phyloP scores from a whole-genome alignment of 2,797 vertebrate genomes.

The Saguinus oedipus region DNA sequence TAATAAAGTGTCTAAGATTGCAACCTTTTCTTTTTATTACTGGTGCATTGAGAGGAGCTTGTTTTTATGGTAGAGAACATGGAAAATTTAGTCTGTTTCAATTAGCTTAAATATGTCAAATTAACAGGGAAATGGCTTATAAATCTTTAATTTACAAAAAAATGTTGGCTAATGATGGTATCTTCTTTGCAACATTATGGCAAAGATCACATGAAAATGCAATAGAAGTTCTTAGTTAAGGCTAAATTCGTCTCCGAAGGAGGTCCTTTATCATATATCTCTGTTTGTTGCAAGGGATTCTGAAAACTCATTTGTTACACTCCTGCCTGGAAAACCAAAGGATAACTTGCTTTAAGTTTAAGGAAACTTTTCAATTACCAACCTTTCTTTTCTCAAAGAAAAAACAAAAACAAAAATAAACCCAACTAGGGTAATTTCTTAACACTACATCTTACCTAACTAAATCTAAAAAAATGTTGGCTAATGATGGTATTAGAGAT shows the following conservation, averaged over 20 bases:
- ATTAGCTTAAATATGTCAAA: neutral
- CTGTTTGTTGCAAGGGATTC: constrained; percentile 36
- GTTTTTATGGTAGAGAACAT: neutral
- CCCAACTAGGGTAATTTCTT: neutral
- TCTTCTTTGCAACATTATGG: neutral
- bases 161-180: neutral
- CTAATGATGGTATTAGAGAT: neutral
- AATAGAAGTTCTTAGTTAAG: neutral
- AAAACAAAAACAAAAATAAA: constrained; percentile 21
- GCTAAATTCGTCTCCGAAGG: neutral
- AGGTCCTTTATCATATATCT: neutral
- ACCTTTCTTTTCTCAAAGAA: neutral
- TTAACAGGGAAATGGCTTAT: constrained; percentile 6
- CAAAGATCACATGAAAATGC: constrained; percentile 4
- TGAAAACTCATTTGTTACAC: neutral
- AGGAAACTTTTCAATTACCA: neutral
- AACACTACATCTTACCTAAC: neutral
- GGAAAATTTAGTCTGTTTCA: neutral
- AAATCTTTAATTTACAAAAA: neutral
- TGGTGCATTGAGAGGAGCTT: neutral
- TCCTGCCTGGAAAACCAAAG: neutral
- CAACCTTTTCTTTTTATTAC: neutral
- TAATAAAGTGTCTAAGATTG: neutral
- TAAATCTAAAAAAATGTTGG: neutral
- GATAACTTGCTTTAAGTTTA: constrained; percentile 22